Evolutionary conservation across 2,888 invertebrate genomes (phyloP).

Genomic region (Syritta pipiens): DNA sequence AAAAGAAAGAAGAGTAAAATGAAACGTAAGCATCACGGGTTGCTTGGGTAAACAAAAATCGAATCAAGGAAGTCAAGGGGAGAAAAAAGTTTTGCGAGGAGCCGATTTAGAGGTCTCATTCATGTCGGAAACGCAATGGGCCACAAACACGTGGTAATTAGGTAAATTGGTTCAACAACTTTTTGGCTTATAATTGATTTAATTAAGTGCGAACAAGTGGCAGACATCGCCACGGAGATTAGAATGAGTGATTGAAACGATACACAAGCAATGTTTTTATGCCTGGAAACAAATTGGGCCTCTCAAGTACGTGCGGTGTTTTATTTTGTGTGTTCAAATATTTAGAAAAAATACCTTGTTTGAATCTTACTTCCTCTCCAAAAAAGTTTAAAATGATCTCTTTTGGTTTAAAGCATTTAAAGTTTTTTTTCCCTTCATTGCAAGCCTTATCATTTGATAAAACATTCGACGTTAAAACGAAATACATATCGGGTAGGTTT

Average conservation of each 20-base stretch:
- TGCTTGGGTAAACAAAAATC: slow-evolving; percentile 55
- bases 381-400: no score
- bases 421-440: no score
- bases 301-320: no score
- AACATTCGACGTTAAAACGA: no score
- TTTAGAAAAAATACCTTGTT: no score
- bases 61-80: slow-evolving; percentile 39
- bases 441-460: no score
- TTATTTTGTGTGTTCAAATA: no score
- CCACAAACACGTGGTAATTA: slow-evolving; percentile 78
- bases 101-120: slow-evolving; percentile 56
- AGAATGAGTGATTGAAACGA: slow-evolving; percentile 60
- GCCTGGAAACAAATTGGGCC: no score
- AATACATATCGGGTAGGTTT: no score
- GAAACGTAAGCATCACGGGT: slow-evolving; percentile 24
- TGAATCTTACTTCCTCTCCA: no score
- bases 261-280: slow-evolving; percentile 47
- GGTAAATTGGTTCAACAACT: slow-evolving; percentile 77
- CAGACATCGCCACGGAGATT: slow-evolving; percentile 54
- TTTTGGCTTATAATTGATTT: slow-evolving; percentile 68
- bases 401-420: no score
- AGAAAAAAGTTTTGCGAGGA: slow-evolving; percentile 46
- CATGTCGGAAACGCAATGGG: slow-evolving; percentile 67
- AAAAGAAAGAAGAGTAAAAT: slow-evolving; percentile 26
- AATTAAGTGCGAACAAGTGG: slow-evolving; percentile 67